phyloP scores from a whole-genome alignment of 2,888 invertebrate genomes.

The Iphiclides podalirius region DNA sequence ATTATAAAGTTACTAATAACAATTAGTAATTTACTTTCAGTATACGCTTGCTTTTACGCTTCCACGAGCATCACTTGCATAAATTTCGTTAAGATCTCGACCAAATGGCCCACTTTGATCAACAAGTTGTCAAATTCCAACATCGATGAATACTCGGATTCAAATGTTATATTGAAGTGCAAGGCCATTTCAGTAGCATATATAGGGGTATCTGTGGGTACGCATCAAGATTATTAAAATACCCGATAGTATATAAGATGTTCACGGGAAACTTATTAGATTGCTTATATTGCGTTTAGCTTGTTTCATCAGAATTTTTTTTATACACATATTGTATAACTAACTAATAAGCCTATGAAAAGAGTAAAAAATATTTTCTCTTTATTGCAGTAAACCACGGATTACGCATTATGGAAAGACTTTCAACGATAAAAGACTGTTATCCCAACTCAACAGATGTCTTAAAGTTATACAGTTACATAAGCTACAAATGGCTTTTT shows the following conservation, averaged over 20 bases:
- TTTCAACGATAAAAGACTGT: constrained; percentile 1
- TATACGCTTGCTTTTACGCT: constrained; percentile 6
- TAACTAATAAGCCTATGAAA: too few relatives aligned
- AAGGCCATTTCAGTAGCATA: constrained; percentile 4
- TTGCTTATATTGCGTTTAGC: too few relatives aligned
- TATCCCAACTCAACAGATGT: not conserved
- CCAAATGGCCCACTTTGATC: constrained; percentile 13
- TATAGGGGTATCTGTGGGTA: constrained; percentile 2
- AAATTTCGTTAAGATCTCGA: constrained; percentile 1
- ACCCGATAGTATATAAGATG: too few relatives aligned
- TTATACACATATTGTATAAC: too few relatives aligned
- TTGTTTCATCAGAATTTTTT: too few relatives aligned
- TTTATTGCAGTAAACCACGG: constrained; percentile 5
- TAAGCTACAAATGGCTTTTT: constrained; percentile 9
- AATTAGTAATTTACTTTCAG: too few relatives aligned
- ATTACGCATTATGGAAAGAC: not conserved
- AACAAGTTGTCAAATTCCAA: not conserved
- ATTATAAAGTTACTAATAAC: too few relatives aligned
- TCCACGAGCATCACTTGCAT: constrained; percentile 1
- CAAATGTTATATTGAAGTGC: constrained; percentile 4
- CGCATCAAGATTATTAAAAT: not conserved
- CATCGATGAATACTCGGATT: constrained; percentile 10
- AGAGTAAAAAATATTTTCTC: too few relatives aligned
- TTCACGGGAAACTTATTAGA: too few relatives aligned
- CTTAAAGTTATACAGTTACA: constrained; percentile 6